Evolutionary conservation across 2,113 vertebrate species (phyloP), one percentile per base, ranked within the genome.

Genomic region (Nyctereutes procyonoides): DNA sequence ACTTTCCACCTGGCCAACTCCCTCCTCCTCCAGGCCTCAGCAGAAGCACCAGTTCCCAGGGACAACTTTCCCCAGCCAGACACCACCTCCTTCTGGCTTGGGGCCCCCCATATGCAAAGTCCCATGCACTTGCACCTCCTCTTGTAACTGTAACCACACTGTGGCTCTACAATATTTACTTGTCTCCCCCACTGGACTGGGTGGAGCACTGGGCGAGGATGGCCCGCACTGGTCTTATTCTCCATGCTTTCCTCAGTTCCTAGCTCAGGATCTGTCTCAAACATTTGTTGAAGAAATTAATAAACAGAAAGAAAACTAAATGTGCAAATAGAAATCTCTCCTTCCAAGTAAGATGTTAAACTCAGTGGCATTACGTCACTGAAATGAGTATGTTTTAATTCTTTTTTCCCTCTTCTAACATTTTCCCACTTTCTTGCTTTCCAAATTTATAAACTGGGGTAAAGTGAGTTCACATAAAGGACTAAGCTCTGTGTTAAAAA

Each of bases 211-310:
- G 6, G 8, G n/a, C 6, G 2, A 26, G 38, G 26, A 24, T 48
- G 56, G 28, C 32, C 74, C 81, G 26, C 58, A 1, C 0, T 24
- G 11, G 53, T 32, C 62, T 51, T 53, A 6, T 28, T 48, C 91
- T 43, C 81, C 1, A 1, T 0, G 26, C 77, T n/a, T 60, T 67
- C 20, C 90, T 76, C 67, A 20, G 69, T 15, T 56, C 67, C 60
- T 35, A n/a, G 26, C 3, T 38, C 55, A 67, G 79, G 62, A 43
- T 48, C 56, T 58, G 79, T 85, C 24, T 14, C 62, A 22, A 35
- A 43, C 32, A 55, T 74, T 84, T 67, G 60, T 22, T 80, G 83
- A 74, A 71, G 58, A 90, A 69, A 90, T 95, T 77, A 90, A 85
- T 67, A 51, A 85, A 79, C 22, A 80, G 55, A 84, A 71, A 58